Conservation (phyloP, 2,888 invertebrate genomes). For the Caenorhabditis doughertyi region DNA sequence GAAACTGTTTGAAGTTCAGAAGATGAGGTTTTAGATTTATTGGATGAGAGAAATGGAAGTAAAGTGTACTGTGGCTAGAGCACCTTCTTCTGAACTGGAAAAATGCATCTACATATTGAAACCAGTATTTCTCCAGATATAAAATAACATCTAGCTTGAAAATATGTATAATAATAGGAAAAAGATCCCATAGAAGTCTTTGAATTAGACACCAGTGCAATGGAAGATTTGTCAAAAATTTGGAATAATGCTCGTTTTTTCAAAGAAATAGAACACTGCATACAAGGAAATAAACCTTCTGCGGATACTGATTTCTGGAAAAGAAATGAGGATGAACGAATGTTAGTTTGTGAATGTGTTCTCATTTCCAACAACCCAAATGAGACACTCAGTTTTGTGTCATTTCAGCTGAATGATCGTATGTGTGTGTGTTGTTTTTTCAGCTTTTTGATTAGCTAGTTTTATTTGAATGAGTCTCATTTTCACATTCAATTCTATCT, state of each 20-base stretch:
- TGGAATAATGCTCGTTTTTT: background rate
- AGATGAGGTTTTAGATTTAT: too few relatives aligned
- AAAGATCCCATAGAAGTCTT: too few relatives aligned
- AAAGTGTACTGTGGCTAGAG: too few relatives aligned
- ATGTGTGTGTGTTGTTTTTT: conserved; percentile 37
- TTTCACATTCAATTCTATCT: conserved; percentile 7
- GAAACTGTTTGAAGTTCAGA: background rate
- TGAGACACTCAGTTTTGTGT: conserved; percentile 35
- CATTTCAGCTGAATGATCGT: conserved; percentile 28
- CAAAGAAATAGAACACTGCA: background rate
- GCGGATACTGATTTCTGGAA: conserved; percentile 19
- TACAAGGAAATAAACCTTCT: too few relatives aligned
- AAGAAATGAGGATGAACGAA: background rate
- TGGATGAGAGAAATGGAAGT: too few relatives aligned
- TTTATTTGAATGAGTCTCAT: conserved; percentile 30
- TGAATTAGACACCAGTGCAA: too few relatives aligned
- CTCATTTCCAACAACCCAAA: conserved; percentile 20
- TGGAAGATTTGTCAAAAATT: too few relatives aligned
- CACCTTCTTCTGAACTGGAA: too few relatives aligned
- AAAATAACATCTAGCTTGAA: too few relatives aligned
- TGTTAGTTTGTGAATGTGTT: background rate
- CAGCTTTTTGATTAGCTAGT: conserved; percentile 42
- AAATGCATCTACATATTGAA: too few relatives aligned
- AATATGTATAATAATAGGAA: too few relatives aligned
- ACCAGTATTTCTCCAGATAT: too few relatives aligned